Base-by-base conservation (phyloP, 2,888 invertebrate genomes). In the Plusia festucae region DNA sequence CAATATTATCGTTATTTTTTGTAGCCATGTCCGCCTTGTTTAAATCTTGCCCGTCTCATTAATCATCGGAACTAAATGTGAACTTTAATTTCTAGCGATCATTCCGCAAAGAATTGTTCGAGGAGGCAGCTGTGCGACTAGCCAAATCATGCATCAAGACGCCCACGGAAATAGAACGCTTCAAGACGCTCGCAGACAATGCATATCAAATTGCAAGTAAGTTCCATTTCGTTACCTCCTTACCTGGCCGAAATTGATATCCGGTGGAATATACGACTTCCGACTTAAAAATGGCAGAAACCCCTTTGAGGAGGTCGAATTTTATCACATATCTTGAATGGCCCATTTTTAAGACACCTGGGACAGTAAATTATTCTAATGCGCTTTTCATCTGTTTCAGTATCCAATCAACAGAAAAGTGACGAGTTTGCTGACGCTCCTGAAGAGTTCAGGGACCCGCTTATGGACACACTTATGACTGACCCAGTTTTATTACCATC, bases 401-500 rank as follows among this genome's bases (percentile, higher is more conserved):
- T 97, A 77, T 96, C 96, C 58, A 99, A 99, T 90, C 97, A 97
- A 90, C 97, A 98, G 83, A 96, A 97, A 74, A 99, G 99, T 85
- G 97, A 99, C 81, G 99, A 99, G 93, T 98, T 97, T 88, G 98
- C 98, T 22, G 99, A 99, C 91, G 99, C 99, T 44, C 99, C 99
- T 0, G 99, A 99, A 82, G 99, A 99, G 92, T 99, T 99, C 91
- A 97, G 97, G 90, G 99, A 99, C 95, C 99, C 99, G 0, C 95
- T 99, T 40, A 99, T 99, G 99, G 99, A 99, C 90, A 99, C 99
- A 0, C 94, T 99, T 58, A 99, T 99, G 99, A 97, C 97, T 7
- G 99, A 99, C 92, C 99, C 99, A 11, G 99, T 99, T 11, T 94
- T 97, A 72, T 95, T 99, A 83, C 99, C 99, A 2, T 98, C 98